Base-by-base conservation (phyloP, 2,113 vertebrate species). In the Ptychochromis oligacanthus region DNA sequence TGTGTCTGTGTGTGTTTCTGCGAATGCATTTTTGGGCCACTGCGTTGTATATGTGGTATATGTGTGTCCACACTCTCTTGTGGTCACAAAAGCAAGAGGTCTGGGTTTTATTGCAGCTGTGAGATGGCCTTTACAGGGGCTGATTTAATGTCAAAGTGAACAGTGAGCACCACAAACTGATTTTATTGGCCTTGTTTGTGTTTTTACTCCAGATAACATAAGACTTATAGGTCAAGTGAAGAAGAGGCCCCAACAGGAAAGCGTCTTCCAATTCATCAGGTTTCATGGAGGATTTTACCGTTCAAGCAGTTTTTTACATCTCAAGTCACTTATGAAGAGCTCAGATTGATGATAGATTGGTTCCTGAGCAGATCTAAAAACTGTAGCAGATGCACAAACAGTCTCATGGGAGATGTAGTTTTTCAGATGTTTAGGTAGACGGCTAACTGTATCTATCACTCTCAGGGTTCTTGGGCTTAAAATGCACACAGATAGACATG, bases 131-230 rank as follows among this genome's bases (percentile, higher is more conserved):
- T 92, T 95, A 89, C 88, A 65, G 86, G 64, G 26, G 62, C 80
- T 89, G 91, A 90, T 94, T 91, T 92, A 93, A 94, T 88, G 90
- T 91, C 89, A 89, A 76, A 91, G 87, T 90, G 88, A 93, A 91
- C 92, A 77, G 81, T 82, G 87, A 93, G 81, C 74, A 56, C 89
- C 78, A 85, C 89, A 89, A 92, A 91, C 83, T 61, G 81, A 90
- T 91, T 92, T 94, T 94, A 94, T 93, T 93, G 87, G 90, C 82
- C 89, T 81, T 76, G 67, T 92, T 92, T 49, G 24, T 88, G 87
- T 89, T 93, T 92, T 93, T 86, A 88, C 85, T 84, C 74, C 62
- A 70, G 83, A 91, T 87, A 85, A 89, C 84, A 79, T 38, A 43
- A 88, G 86, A 84, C 87, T 55, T 89, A 77, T 60, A 79, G 76